Base-by-base conservation (phyloP, 2,797 vertebrate genomes). In the Nannoperca obscura region DNA sequence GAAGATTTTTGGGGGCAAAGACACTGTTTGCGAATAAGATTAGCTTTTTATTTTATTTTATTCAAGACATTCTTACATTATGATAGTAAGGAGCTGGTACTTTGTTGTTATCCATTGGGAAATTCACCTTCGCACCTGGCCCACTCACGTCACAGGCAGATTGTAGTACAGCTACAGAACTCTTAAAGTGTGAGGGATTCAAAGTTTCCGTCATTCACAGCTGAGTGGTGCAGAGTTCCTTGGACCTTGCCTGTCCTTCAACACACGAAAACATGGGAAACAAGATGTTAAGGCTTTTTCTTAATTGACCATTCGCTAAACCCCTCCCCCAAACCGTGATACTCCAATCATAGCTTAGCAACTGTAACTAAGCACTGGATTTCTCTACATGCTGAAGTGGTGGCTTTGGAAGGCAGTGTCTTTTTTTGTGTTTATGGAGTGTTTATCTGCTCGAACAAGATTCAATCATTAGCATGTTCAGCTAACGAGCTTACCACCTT, bases 141-240 rank as follows among this genome's bases (percentile, higher is more conserved):
- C 13, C 7, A 4, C 10, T 59, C 6, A 4, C 47, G 4, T 42
- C 54, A 27, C 59, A 60, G 59, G 53, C 42, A 36, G 71, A 55
- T 4, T 50, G 64, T 32, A 52, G 66, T 20, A 5, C 17, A 44
- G 15, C 13, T 44, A 6, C 47, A 6, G 7, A 64, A n/a, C 61
- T 19, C 32, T 86, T 73, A 76, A 79, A 57, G 19, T 60, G 32
- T 74, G 54, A 57, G 64, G 53, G 47, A 54, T 24, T 49, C 53
- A 65, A 20, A 66, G 64, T 74, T 54, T 59, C n/a, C 19, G 46
- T 60, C 17, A 19, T 13, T 61, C 32, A 44, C 44, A 32, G 27
- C 19, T 32, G 24, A 63, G 14, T 57, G 32, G 2, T 13, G 7
- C 32, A 17, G n/a, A 24, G 62, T 75, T 77, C 19, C 44, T 17